phyloP scores from a whole-genome alignment of 2,888 invertebrate genomes.

The Drosophila picticornis region DNA sequence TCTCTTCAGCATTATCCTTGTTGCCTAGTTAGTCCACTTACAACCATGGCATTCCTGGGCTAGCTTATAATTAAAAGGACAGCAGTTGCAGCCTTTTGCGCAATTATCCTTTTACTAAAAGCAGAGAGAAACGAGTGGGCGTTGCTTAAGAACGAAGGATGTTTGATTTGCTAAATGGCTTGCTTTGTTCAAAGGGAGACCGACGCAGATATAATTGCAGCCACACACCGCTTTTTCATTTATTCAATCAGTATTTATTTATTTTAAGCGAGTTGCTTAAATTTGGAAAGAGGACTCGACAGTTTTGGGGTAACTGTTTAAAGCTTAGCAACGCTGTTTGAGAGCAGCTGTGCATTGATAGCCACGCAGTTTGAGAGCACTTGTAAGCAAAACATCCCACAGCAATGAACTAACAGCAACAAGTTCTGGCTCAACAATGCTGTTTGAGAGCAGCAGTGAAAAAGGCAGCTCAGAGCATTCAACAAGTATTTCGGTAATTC shows the following conservation, averaged over 20 bases:
- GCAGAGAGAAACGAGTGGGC: constrained; percentile 21
- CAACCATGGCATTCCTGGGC: neutral
- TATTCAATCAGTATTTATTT: neutral
- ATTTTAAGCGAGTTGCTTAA: neutral
- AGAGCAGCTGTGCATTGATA: constrained; percentile 2
- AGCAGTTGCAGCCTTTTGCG: constrained; percentile 37
- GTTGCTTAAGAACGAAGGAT: constrained; percentile 76
- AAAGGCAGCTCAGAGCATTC: neutral
- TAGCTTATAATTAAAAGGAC: constrained; percentile 52
- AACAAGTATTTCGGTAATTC: neutral
- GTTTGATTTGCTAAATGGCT: constrained; percentile 72
- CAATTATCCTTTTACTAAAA: constrained; percentile 42
- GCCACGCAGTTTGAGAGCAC: neutral
- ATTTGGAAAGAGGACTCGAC: neutral
- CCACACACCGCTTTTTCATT: neutral
- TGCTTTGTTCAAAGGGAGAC: neutral
- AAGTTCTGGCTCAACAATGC: neutral
- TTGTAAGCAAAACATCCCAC: neutral
- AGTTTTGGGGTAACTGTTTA: constrained; percentile 2
- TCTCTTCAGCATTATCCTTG: constrained; percentile 6
- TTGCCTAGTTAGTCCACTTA: constrained; percentile 14
- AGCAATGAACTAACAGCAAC: neutral
- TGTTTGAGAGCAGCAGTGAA: neutral
- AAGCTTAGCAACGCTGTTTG: constrained; percentile 5
- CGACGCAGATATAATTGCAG: constrained; percentile 5